Base-by-base conservation (phyloP, 1,140 invertebrate species). In the Orchesella cincta region DNA sequence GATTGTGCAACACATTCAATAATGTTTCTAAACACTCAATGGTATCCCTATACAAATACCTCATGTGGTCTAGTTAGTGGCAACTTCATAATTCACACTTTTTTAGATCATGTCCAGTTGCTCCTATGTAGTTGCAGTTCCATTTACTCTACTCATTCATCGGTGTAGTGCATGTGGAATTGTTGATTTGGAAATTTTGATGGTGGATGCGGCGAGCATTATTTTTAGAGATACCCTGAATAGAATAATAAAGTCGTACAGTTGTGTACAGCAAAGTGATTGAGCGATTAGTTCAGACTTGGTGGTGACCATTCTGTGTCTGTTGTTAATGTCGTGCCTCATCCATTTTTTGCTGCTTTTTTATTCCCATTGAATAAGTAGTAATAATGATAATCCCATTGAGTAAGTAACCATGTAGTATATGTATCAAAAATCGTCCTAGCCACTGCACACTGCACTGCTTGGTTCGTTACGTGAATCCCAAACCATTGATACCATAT, bases 211-310 rank as follows among this genome's bases (percentile, higher is more conserved):
- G n/a, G n/a, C n/a, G n/a, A n/a, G n/a, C n/a, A n/a, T 46, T 12
- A 46, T 46, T 46, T 46, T 46, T 46, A 46, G 8, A 12, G 8
- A 46, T 46, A 46, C 8, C 20, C 8, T 12, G 8, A 46, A 46
- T 12, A 46, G 8, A 46, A 46, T 20, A 46, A 46, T 46, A 46
- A 46, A 46, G 39, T 20, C 39, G 20, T 46, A 46, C 8, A 46
- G 39, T 20, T 46, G 39, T 46, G 39, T 12, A 64, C 5, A 5
- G 8, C 5, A 64, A 64, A 64, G 76, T 77, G 78, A 79, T 79
- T 79, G 78, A 79, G 76, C 76, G 79, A 80, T 80, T 80, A 78
- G 79, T n/a, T n/a, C n/a, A n/a, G n/a, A n/a, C n/a, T n/a, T n/a
- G n/a, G n/a, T n/a, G n/a, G n/a, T n/a, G n/a, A n/a, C n/a, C n/a